Percentiles rank a stretch among this genome's conserved stretches.
Conservation (phyloP, 2,888 invertebrate genomes). For the Cerastis leucographa region DNA sequence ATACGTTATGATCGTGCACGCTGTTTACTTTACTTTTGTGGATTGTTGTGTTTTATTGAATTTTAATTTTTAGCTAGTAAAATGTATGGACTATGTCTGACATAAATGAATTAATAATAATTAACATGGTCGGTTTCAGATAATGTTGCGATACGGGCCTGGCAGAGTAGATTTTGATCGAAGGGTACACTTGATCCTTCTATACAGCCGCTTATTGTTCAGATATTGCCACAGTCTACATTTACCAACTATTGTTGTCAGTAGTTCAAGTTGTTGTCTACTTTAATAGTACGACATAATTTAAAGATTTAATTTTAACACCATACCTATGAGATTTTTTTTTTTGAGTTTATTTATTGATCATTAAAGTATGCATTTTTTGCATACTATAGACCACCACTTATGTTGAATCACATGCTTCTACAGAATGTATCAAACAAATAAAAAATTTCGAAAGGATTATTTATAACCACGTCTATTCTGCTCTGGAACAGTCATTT, state of each 20-base stretch:
- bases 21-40: too few species aligned
- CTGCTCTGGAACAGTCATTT: too few species aligned
- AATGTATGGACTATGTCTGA: too few species aligned
- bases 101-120: too few species aligned
- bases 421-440: background rate
- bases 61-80: too few species aligned
- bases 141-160: conserved; percentile 1
- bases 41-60: too few species aligned
- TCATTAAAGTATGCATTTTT: background rate
- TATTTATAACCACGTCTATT: too few species aligned
- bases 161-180: too few species aligned
- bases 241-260: too few species aligned
- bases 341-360: background rate
- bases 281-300: background rate
- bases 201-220: background rate
- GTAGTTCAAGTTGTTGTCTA: background rate
- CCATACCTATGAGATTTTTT: background rate
- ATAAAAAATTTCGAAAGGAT: too few species aligned
- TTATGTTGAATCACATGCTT: background rate
- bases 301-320: background rate
- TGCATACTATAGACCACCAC: background rate
- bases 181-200: background rate
- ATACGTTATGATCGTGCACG: background rate
- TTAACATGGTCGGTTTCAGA: background rate
- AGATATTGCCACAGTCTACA: background rate